These are phyloP conservation scores for Spatula clypeata DNA, from an alignment of 2,797 vertebrate genomes.

Conservation along the genomic window DNA sequence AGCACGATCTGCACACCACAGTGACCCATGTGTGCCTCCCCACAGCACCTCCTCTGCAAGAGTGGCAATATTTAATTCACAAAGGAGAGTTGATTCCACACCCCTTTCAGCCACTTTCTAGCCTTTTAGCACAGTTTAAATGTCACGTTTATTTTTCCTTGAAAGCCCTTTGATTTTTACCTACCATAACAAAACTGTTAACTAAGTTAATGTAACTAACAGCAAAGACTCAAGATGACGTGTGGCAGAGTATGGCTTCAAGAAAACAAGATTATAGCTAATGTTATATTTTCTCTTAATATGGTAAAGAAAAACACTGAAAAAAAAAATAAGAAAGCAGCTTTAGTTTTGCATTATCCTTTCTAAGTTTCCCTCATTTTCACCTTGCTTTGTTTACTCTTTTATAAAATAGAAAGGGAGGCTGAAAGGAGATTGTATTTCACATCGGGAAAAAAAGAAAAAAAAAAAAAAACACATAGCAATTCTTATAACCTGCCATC, in stretches of 20 bases:
- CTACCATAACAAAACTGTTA: not conserved
- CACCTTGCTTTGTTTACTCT: not conserved
- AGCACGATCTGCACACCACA: accelerated
- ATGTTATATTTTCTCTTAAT: not conserved
- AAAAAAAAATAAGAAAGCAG: not conserved
- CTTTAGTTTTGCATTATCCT: not conserved
- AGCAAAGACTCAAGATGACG: not conserved
- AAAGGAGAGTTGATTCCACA: not conserved
- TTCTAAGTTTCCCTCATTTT: not conserved
- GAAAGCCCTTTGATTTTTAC: not conserved
- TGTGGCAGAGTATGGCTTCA: not conserved
- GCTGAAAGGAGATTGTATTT: not conserved
- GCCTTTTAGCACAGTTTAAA: not conserved
- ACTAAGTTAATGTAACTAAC: not conserved
- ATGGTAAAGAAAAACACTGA: not conserved
- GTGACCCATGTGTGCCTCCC: accelerated
- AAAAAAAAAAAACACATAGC: not conserved
- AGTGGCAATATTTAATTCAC: not conserved
- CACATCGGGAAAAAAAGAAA: not conserved
- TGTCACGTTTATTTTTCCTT: not conserved
- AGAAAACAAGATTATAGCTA: not conserved
- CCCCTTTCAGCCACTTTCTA: not conserved
- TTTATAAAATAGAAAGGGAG: not conserved
- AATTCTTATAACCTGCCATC: not conserved
- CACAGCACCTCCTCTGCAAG: not conserved